Evolutionary conservation across 2,113 vertebrate genomes (phyloP), one percentile per base, ranked within the genome.

Genomic region (Patagioenas fasciata): DNA sequence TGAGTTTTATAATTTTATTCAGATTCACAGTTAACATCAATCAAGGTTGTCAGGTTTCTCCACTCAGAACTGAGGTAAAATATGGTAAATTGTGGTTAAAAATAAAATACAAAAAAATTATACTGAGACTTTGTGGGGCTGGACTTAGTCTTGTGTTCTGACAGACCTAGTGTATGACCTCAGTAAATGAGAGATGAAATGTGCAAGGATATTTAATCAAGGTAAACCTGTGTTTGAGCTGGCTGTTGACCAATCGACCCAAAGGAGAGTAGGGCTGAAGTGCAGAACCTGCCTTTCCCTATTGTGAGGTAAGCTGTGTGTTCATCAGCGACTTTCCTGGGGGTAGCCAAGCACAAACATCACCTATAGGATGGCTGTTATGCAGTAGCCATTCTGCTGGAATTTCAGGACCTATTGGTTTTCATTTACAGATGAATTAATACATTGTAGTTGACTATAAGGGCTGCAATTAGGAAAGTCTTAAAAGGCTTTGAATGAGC

Each of bases 311-410:
- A 14, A 8, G 7, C 61, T 85, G 13, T 28, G 19, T 58, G 36
- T 31, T 88, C 50, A 38, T 88, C 54, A 13, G 50, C 1, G 4
- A 5, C 56, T 53, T 64, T 54, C 31, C 50, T 9, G 11, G 53
- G 32, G 16, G 9, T 2, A 26, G 29, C 58, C n/a, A 44, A 75
- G 20, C 25, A 36, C 25, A 4, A 1, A 0, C 4, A 11, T 25
- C 16, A 54, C 8, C 34, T 71, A 34, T 8, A 31, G 18, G 12
- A 7, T 44, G 20, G 11, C 24, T 70, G n/a, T 48, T 44, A 19
- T 24, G 48, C 11, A 11, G 42, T 21, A 47, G 44, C 71, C 73
- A 47, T 47, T 13, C 13, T 66, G 69, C 50, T 34, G 29, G 32
- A 61, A 29, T 19, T 51, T 70, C 0, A 6, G 32, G 10, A 10